Evolutionary conservation across 2,113 vertebrate species (phyloP).

Genomic region (Halichoeres trimaculatus): DNA sequence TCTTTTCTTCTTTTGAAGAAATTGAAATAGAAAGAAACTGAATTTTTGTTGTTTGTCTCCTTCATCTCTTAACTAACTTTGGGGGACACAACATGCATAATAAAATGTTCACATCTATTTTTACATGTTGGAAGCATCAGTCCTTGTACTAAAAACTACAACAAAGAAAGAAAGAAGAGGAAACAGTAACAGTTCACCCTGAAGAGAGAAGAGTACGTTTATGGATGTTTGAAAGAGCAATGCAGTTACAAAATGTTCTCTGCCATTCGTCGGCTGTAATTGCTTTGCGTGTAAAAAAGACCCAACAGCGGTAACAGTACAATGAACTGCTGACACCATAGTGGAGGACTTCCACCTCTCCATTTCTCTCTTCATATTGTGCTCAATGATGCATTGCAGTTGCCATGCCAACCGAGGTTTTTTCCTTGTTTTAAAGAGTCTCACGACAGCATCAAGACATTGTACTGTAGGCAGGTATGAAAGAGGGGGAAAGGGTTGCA

Average conservation of each 20-base stretch:
- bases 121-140: too few species aligned
- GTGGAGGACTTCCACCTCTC: slow-evolving; percentile 22
- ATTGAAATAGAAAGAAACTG: too few species aligned
- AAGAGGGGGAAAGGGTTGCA: slow-evolving; percentile 8
- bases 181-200: too few species aligned
- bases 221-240: too few species aligned
- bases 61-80: too few species aligned
- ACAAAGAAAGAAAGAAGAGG: too few species aligned
- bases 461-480: slow-evolving; percentile 14
- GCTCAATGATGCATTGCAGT: slow-evolving; percentile 71
- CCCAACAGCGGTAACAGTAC: neutral
- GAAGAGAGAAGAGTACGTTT: neutral
- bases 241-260: neutral
- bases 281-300: neutral
- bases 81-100: too few species aligned
- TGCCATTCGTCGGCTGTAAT: neutral
- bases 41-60: too few species aligned
- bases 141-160: too few species aligned
- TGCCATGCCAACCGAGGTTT: slow-evolving; percentile 80
- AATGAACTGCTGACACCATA: neutral
- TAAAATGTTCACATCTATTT: too few species aligned
- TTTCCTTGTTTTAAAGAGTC: slow-evolving; percentile 62
- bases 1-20: too few species aligned
- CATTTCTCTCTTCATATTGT: neutral
- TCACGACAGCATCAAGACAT: slow-evolving; percentile 54